These are phyloP conservation scores for Zootoca vivipara DNA, from an alignment of 2,113 vertebrate species.

Conservation along the genomic window DNA sequence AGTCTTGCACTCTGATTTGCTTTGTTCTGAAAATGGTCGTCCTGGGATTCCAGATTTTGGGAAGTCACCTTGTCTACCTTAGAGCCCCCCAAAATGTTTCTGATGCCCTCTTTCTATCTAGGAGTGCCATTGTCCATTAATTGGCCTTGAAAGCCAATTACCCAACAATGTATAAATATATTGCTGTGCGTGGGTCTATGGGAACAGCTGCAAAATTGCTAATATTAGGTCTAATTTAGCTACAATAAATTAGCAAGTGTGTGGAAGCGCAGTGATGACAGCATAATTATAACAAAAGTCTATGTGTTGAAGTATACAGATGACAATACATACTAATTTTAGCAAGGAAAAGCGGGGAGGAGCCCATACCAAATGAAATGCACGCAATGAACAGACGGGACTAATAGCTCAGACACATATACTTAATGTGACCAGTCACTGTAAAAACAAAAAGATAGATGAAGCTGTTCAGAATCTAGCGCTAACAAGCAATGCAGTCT, in stretches of 20 bases:
- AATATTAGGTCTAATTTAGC: conserved; percentile 87
- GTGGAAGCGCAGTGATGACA: conserved; percentile 82
- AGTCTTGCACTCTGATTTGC: conserved; percentile 30
- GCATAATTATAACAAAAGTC: conserved; percentile 87
- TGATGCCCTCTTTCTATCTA: conserved; percentile 58
- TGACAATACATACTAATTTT: conserved; percentile 86
- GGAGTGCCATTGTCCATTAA: conserved; percentile 55
- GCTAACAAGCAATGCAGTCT: conserved; percentile 81
- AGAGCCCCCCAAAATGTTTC: conserved; percentile 34
- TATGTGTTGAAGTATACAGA: conserved; percentile 80
- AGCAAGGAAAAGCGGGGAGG: conserved; percentile 60
- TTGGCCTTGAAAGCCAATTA: conserved; percentile 77
- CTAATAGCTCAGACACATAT: conserved; percentile 82
- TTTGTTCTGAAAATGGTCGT: conserved; percentile 2
- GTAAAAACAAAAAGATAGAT: conserved; percentile 86
- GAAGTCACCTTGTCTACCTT: conserved; percentile 36
- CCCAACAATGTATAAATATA: conserved; percentile 78
- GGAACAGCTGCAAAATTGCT: conserved; percentile 87
- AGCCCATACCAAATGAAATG: conserved; percentile 73
- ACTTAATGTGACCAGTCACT: conserved; percentile 84
- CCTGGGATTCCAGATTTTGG: conserved; percentile 23
- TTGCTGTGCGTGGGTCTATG: conserved; percentile 70
- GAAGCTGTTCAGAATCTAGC: conserved; percentile 80
- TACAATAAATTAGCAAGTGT: conserved; percentile 86
- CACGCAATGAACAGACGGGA: conserved; percentile 76